These are phyloP conservation scores for Clunio marinus DNA, from an alignment of 2,888 invertebrate genomes.

Conservation along the genomic window DNA sequence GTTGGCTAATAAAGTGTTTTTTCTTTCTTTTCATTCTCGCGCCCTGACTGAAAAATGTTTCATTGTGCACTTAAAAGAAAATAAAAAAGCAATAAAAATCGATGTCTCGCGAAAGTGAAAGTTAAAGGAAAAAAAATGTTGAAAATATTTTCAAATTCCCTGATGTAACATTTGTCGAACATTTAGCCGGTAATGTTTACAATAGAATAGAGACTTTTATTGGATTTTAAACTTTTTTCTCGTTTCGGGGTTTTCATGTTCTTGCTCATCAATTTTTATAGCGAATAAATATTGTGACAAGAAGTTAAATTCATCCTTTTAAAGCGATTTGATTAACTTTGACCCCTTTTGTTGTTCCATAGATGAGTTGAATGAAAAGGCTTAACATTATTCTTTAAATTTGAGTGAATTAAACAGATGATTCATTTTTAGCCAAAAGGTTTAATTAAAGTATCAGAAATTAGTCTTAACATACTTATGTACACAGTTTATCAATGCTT, in stretches of 20 bases:
- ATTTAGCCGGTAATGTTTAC: constrained; percentile 11
- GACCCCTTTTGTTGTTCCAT: neutral
- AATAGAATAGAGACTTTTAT: constrained; percentile 12
- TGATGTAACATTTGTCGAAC: constrained; percentile 26
- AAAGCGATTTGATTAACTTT: constrained; percentile 22
- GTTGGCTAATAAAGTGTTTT: constrained; percentile 29
- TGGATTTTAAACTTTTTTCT: constrained; percentile 34
- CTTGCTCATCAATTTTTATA: constrained; percentile 37
- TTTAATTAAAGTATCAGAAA: too few relatives aligned
- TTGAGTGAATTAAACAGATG: too few relatives aligned
- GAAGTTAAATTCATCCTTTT: constrained; percentile 21
- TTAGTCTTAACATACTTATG: too few relatives aligned
- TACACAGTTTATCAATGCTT: too few relatives aligned
- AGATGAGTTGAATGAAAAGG: neutral
- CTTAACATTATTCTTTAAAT: too few relatives aligned
- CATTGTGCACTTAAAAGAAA: neutral
- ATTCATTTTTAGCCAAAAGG: too few relatives aligned
- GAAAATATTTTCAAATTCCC: constrained; percentile 10
- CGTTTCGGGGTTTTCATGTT: constrained; percentile 8
- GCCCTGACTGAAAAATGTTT: neutral
- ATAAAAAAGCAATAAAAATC: constrained; percentile 31
- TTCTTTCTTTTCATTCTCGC: neutral
- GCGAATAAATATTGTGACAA: constrained; percentile 35
- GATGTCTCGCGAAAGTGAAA: constrained; percentile 30
- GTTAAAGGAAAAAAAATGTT: neutral